Conservation (phyloP, 2,888 invertebrate genomes). For the Caenorhabditis sinica region DNA sequence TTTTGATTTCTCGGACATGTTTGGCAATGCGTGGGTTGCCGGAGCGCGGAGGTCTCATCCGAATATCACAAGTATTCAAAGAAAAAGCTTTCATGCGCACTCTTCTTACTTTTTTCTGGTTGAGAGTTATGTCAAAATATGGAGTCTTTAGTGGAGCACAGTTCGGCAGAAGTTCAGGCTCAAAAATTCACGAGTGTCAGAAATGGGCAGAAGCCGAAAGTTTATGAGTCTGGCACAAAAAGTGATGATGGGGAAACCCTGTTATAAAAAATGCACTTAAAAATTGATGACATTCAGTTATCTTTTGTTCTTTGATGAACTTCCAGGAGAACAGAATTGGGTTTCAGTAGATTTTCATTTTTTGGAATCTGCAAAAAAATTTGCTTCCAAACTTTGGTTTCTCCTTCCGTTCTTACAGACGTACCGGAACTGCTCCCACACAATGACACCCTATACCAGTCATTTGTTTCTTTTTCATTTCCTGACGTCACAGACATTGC, state of each 20-base stretch:
- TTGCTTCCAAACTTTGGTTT: background rate
- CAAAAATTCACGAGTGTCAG: conserved; percentile 5
- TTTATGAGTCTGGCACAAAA: conserved; percentile 4
- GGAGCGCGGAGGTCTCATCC: conserved; percentile 25
- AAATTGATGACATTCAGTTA: conserved; percentile 16
- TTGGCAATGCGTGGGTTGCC: conserved; percentile 44
- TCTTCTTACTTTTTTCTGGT: background rate
- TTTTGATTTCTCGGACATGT: conserved; percentile 42
- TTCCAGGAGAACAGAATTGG: background rate
- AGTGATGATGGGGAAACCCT: conserved; percentile 1
- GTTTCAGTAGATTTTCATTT: background rate
- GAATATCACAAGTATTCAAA: conserved; percentile 27
- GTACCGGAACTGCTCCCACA: conserved; percentile 19
- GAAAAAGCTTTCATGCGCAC: conserved; percentile 25
- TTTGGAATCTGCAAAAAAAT: background rate
- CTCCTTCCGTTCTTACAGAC: conserved; percentile 2
- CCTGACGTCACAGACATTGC: conserved; percentile 40
- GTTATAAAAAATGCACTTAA: conserved; percentile 5
- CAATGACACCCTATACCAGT: conserved; percentile 26
- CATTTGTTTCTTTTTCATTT: conserved; percentile 16
- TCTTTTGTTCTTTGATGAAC: background rate
- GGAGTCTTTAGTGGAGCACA: background rate
- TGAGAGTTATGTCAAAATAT: conserved; percentile 13
- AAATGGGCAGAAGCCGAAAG: background rate
- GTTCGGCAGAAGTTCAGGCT: conserved; percentile 5